phyloP scores from a whole-genome alignment of 2,888 invertebrate genomes.

The Agrotis segetum region DNA sequence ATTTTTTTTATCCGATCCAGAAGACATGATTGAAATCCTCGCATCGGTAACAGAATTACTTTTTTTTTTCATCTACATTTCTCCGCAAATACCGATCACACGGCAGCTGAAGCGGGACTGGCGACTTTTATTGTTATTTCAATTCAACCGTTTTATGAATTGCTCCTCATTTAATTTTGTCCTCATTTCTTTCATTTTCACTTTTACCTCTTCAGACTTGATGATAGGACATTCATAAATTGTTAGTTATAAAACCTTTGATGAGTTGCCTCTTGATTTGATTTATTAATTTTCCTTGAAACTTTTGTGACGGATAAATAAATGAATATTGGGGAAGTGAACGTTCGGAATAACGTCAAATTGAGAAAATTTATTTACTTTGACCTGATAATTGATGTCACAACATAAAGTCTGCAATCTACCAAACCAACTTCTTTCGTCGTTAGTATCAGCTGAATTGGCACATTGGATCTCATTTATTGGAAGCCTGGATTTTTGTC shows the following conservation, averaged over 20 bases:
- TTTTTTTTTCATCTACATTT: constrained; percentile 68
- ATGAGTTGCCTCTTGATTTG: constrained; percentile 17
- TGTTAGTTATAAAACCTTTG: constrained; percentile 31
- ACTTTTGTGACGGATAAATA: constrained; percentile 3
- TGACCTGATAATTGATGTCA: not conserved
- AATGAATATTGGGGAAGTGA: not conserved
- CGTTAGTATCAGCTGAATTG: not conserved
- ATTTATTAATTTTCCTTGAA: constrained; percentile 15
- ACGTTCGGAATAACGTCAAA: not conserved
- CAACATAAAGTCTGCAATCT: too few species aligned
- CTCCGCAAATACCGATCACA: constrained; percentile 63
- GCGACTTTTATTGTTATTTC: constrained; percentile 66
- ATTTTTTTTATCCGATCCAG: constrained; percentile 54
- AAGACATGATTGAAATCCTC: constrained; percentile 61
- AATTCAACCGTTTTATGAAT: constrained; percentile 74
- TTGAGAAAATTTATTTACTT: not conserved
- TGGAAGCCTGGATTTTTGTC: too few species aligned
- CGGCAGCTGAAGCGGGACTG: constrained; percentile 79
- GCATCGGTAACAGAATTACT: constrained; percentile 65
- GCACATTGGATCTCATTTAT: too few species aligned
- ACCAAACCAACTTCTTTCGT: too few species aligned
- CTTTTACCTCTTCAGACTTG: constrained; percentile 38
- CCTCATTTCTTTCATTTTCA: constrained; percentile 78
- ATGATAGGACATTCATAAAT: constrained; percentile 35
- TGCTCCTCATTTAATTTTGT: constrained; percentile 78